These are phyloP conservation scores for Muscicapa adusta DNA, from an alignment of 2,113 vertebrate species.

Conservation along the genomic window DNA sequence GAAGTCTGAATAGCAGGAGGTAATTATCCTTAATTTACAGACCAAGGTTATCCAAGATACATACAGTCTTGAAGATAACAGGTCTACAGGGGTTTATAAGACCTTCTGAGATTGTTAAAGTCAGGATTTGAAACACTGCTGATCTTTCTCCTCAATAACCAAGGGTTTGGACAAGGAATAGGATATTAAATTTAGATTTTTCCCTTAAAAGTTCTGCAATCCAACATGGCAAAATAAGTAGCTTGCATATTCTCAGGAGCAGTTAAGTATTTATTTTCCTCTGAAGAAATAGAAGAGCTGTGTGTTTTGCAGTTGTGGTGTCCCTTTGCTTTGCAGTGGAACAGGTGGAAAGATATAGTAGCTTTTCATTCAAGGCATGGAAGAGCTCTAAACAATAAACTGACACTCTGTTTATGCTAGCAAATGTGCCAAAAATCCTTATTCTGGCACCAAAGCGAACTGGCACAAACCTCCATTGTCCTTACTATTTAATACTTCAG, in stretches of 20 bases:
- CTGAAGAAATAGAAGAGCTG: neutral
- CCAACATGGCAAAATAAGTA: neutral
- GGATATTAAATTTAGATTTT: neutral
- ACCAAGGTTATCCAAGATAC: neutral
- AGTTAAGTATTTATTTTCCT: neutral
- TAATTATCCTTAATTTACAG: slow-evolving; percentile 28
- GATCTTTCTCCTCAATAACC: neutral
- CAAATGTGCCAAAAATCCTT: neutral
- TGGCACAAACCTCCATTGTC: neutral
- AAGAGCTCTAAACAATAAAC: neutral
- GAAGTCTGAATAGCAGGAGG: neutral
- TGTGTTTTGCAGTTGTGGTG: neutral
- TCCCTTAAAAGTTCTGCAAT: neutral
- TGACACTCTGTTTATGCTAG: neutral
- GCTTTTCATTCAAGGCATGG: neutral
- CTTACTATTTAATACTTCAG: neutral
- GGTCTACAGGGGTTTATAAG: neutral
- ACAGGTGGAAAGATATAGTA: neutral
- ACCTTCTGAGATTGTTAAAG: neutral
- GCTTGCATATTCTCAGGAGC: neutral
- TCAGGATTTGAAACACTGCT: neutral
- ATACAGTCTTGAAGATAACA: neutral
- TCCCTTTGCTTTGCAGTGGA: neutral
- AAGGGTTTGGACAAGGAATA: neutral
- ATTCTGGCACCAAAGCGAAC: neutral